Conservation (phyloP, 2,113 vertebrate genomes). For the Lophura nycthemera region DNA sequence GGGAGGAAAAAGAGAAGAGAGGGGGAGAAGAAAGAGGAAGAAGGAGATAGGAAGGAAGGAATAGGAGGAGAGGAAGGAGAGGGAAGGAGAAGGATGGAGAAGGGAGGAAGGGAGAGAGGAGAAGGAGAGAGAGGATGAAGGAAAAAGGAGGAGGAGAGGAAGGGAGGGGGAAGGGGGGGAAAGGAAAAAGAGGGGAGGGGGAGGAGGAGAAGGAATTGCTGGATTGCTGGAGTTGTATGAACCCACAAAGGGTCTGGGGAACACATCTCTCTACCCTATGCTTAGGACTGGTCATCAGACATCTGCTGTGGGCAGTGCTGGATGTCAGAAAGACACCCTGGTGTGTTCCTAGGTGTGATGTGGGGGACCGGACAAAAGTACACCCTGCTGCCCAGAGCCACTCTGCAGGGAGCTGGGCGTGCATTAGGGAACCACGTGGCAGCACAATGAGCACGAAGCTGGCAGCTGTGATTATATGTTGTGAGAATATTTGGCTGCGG, state of each 20-base stretch:
- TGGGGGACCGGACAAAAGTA: no score
- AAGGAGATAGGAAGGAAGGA: neutral
- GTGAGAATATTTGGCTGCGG: neutral
- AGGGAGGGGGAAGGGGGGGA: neutral
- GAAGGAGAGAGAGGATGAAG: no score
- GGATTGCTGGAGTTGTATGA: neutral
- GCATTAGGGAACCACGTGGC: rapidly evolving
- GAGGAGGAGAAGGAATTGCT: neutral
- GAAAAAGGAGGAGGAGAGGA: neutral
- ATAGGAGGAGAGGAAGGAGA: no score
- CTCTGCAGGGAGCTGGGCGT: neutral
- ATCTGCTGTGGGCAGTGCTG: neutral
- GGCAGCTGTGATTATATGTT: neutral
- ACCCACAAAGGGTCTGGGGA: neutral
- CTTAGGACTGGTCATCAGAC: neutral
- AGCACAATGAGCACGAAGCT: rapidly evolving
- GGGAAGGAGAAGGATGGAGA: neutral
- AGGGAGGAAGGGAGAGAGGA: neutral
- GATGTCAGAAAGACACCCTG: neutral
- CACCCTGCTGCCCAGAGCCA: neutral
- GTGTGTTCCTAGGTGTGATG: neutral
- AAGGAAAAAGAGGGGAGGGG: neutral
- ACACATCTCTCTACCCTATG: neutral
- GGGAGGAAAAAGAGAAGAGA: neutral
- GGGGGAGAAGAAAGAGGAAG: neutral